Evolutionary conservation across 2,113 vertebrate genomes (phyloP), one percentile per base, ranked within the genome.

Genomic region (Calypte anna): DNA sequence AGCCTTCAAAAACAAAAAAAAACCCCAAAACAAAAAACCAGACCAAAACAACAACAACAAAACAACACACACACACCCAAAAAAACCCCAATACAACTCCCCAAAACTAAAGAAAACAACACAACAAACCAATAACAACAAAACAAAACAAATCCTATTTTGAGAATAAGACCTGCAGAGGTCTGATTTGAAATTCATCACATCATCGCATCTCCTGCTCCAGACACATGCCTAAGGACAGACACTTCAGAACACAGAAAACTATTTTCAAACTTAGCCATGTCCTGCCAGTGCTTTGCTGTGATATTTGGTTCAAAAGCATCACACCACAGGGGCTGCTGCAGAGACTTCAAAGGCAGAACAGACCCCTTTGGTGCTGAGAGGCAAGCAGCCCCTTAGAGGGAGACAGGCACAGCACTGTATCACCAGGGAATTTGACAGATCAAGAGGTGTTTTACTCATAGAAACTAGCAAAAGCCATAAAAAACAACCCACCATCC

Each of bases 121-220:
- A 48, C 17, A 48, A 17, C 46, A 48, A 48, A 48, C 46, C 48
- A 7, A 21, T 10, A 22, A 50, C 20, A 50, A 21, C 19, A 48
- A 48, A 50, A 10, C 19, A 48, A 48, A 48, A 48, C 46, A 48
- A 48, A 48, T 20, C 46, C 50, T 67, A 21, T 82, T 64, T 76
- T 9, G 54, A 69, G 77, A 80, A 83, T 28, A 54, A 48, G 31
- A 10, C 36, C 48, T 44, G 31, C 1, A 3, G 82, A 86, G 67
- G 38, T 17, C 53, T 31, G 59, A 88, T 95, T 86, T 81, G 36
- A 88, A 90, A 90, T 87, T 63, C 88, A 90, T 64, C 50, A 51
- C 63, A 18, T 27, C 36, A 63, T 57, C 63, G 58, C 44, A 36
- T 33, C 61, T 82, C 66, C 77, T 67, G 85, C 75, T 89, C 64